Percentiles rank a stretch among this genome's conserved stretches.
Evolutionary conservation across 2,113 vertebrate genomes (phyloP).

Genomic region (Tachysurus fulvidraco): DNA sequence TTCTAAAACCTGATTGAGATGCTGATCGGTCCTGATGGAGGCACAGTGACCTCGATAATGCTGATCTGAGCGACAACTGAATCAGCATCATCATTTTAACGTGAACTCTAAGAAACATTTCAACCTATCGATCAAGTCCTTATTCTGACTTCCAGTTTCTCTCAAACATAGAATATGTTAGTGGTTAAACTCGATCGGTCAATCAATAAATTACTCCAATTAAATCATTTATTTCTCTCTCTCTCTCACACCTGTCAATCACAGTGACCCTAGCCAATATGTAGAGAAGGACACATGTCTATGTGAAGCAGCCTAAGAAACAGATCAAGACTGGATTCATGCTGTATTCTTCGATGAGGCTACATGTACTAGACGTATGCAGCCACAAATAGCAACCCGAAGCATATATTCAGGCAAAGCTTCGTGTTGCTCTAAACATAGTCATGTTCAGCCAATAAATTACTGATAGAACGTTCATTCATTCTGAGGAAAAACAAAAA

Average conservation of each 20-base stretch:
- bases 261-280: not conserved
- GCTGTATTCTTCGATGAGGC: not conserved
- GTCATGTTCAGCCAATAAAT: not conserved
- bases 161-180: not conserved
- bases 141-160: not conserved
- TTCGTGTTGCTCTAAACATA: not conserved
- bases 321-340: not conserved
- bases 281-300: not conserved
- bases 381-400: not conserved
- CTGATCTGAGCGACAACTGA: not conserved
- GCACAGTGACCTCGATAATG: not conserved
- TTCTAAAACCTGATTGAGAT: not conserved
- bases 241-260: not conserved
- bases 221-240: not conserved
- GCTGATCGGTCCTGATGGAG: not conserved
- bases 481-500: not conserved
- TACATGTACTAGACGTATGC: not conserved
- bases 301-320: not conserved
- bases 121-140: not conserved
- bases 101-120: not conserved
- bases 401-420: not conserved
- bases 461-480: not conserved
- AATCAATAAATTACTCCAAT: no score
- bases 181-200: not conserved
- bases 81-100: not conserved